phyloP scores from a whole-genome alignment of 2,888 invertebrate genomes.

The Zhuqinia jingwanae region DNA sequence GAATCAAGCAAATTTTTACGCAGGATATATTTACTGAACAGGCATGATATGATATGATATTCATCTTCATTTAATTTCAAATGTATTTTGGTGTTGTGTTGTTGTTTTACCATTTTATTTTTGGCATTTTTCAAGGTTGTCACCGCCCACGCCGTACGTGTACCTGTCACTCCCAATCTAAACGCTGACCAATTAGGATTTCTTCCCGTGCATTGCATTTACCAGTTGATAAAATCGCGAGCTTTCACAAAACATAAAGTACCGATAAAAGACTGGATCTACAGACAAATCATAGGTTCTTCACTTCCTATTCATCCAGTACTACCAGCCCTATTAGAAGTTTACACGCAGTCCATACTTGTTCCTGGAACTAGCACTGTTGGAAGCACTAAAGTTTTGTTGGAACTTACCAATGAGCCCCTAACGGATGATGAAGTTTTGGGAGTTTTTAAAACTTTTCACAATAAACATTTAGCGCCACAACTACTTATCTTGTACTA shows the following conservation, averaged over 20 bases:
- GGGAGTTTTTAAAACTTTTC: slow-evolving; percentile 89
- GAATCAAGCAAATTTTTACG: slow-evolving; percentile 96
- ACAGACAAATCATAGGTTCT: slow-evolving; percentile 93
- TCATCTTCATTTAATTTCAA: no score
- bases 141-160: slow-evolving; percentile 96
- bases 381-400: slow-evolving; percentile 83
- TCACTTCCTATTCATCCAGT: slow-evolving; percentile 96
- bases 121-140: no score
- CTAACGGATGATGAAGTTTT: slow-evolving; percentile 94
- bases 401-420: slow-evolving; percentile 94
- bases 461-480: slow-evolving; percentile 85
- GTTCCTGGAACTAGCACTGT: slow-evolving; percentile 83
- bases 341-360: slow-evolving; percentile 95
- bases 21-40: slow-evolving; percentile 99
- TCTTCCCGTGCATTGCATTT: slow-evolving; percentile 97
- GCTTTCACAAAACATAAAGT: slow-evolving; percentile 98
- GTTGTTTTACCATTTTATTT: no score
- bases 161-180: slow-evolving; percentile 94
- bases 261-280: slow-evolving; percentile 98
- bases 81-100: no score
- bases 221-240: slow-evolving; percentile 95
- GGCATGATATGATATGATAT: slow-evolving; percentile 82
- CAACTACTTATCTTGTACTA: slow-evolving; percentile 96
- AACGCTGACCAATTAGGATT: slow-evolving; percentile 95
- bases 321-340: slow-evolving; percentile 95